Conservation (phyloP, 2,888 invertebrate species). For the Coenonympha arcania region DNA sequence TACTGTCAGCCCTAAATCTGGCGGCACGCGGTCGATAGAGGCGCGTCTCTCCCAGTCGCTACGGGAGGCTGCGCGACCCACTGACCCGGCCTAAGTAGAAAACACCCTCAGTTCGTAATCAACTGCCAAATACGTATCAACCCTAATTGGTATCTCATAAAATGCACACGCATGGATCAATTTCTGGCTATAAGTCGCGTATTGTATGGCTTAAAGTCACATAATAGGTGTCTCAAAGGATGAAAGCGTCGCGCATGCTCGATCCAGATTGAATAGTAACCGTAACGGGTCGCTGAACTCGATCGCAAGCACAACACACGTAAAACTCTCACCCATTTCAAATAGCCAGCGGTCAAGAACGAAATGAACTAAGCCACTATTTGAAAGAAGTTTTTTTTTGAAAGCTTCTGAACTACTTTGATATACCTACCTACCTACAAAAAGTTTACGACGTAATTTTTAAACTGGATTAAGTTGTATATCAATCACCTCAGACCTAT, state of each 20-base stretch:
- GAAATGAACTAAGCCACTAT: conserved; percentile 1
- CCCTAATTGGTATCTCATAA: conserved; percentile 47
- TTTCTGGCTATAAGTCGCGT: conserved; percentile 21
- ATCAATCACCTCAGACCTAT: too few species aligned
- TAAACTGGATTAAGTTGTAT: too few species aligned
- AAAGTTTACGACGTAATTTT: too few species aligned
- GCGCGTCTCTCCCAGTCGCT: conserved; percentile 64
- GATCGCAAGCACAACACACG: conserved; percentile 30
- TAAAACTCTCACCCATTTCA: conserved; percentile 27
- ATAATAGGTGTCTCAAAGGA: conserved; percentile 34
- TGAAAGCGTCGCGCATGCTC: conserved; percentile 41
- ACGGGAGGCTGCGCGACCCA: conserved; percentile 77
- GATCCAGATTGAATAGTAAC: conserved; percentile 35
- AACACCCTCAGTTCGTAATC: conserved; percentile 27
- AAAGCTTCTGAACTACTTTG: too few species aligned
- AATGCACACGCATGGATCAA: conserved; percentile 33
- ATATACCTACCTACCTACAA: too few species aligned
- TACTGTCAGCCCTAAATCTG: conserved; percentile 53
- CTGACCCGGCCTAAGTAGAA: conserved; percentile 71
- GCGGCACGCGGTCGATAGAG: conserved; percentile 71
- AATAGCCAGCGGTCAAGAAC: conserved; percentile 20
- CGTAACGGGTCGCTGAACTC: conserved; percentile 40
- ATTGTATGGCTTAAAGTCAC: conserved; percentile 20
- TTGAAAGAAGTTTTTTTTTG: too few species aligned
- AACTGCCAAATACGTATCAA: conserved; percentile 30